These are phyloP conservation scores for Apostichopus parvimensis DNA, from an alignment of 35 echinoderm and acorn worm species.

Conservation along the genomic window DNA sequence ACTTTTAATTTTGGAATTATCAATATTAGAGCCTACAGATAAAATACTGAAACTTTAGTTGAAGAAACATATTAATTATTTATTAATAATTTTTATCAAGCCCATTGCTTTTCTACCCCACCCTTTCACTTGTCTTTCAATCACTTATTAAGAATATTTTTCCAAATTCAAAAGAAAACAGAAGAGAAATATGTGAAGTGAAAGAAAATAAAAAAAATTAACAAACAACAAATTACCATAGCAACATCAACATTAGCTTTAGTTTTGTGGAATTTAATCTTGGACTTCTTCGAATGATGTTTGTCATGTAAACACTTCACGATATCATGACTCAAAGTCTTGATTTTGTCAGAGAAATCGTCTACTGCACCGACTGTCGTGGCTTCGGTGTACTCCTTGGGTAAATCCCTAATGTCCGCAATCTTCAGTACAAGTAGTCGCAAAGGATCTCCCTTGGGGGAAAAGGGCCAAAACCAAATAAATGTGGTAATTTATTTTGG, in stretches of 20 bases:
- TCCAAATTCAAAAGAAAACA: too few species aligned
- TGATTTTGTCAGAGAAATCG: background rate
- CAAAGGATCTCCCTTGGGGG: constrained; percentile 6
- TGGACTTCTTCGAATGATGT: background rate
- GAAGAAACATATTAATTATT: too few species aligned
- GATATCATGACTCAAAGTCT: background rate
- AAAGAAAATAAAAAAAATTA: too few species aligned
- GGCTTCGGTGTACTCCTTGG: background rate
- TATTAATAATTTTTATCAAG: too few species aligned
- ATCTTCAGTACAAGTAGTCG: constrained; percentile 20
- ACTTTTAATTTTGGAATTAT: too few species aligned
- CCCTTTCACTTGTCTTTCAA: too few species aligned
- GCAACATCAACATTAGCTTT: background rate
- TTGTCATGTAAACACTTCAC: background rate
- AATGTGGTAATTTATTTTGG: background rate
- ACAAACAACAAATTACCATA: background rate
- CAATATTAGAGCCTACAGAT: too few species aligned
- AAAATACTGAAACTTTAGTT: too few species aligned
- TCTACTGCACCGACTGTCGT: background rate
- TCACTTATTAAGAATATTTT: too few species aligned
- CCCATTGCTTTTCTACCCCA: too few species aligned
- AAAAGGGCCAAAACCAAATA: background rate
- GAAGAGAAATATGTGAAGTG: too few species aligned
- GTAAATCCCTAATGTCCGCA: background rate
- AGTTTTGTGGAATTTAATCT: background rate